Evolutionary conservation across 2,113 vertebrate genomes (phyloP).

Genomic region (Catharus fuscescens): DNA sequence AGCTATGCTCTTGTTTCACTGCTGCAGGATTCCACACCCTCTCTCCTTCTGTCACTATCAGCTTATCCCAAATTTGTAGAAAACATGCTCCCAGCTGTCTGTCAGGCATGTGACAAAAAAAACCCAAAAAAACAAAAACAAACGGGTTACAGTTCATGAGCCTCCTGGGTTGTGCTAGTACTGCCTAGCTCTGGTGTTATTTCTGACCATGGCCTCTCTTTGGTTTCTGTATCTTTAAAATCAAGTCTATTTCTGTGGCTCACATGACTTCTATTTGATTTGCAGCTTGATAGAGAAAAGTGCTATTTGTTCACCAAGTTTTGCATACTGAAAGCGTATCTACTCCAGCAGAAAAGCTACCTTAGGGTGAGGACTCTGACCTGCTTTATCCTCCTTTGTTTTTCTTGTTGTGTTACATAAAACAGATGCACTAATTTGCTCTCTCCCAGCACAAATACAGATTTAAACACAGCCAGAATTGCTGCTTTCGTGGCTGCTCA

Average conservation of each 20-base stretch:
- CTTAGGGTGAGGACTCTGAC: background rate
- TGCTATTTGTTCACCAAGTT: background rate
- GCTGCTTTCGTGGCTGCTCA: background rate
- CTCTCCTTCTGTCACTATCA: background rate
- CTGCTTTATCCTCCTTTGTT: background rate
- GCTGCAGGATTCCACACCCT: background rate
- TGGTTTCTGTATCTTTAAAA: background rate
- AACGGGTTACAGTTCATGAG: background rate
- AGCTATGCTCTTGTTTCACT: background rate
- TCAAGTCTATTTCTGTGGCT: background rate
- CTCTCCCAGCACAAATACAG: background rate
- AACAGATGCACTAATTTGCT: background rate
- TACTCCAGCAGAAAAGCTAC: background rate
- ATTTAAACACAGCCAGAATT: background rate
- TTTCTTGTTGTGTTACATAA: background rate
- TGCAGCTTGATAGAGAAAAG: background rate
- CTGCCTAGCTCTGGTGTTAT: background rate
- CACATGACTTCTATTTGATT: background rate
- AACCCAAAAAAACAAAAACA: background rate
- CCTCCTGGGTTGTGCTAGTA: background rate
- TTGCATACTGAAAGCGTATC: background rate
- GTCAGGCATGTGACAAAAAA: background rate
- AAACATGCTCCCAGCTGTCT: background rate
- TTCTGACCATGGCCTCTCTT: background rate
- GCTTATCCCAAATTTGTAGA: background rate